Evolutionary conservation across 2,113 vertebrate species (phyloP).

Genomic region (Falco punctatus): DNA sequence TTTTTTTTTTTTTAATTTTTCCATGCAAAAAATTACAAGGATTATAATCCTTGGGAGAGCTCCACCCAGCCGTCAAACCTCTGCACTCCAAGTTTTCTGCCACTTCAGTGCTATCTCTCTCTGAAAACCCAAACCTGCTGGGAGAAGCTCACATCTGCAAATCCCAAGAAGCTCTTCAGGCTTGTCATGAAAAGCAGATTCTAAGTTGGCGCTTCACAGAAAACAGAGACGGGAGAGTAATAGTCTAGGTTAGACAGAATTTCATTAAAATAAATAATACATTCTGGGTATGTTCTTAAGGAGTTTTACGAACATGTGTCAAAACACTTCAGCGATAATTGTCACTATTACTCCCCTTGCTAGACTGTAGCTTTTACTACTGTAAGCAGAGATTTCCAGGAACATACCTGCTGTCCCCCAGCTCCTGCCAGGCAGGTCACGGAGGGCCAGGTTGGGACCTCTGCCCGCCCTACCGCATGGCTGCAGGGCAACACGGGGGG

Average conservation of each 20-base stretch:
- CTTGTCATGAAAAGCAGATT: neutral
- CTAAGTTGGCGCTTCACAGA: neutral
- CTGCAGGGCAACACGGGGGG: fast-evolving
- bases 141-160: neutral
- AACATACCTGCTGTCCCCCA: neutral
- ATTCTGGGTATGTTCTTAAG: neutral
- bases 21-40: neutral
- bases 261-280: slow-evolving; percentile 38
- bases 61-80: neutral
- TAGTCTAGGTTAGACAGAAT: slow-evolving; percentile 1
- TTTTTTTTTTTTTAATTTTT: neutral
- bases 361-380: slow-evolving; percentile 2
- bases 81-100: neutral
- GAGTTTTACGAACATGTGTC: neutral
- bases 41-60: neutral
- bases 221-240: neutral
- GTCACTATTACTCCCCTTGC: slow-evolving; percentile 17
- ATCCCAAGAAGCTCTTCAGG: neutral
- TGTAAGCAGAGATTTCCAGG: neutral
- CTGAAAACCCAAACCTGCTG: neutral
- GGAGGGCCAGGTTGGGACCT: neutral
- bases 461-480: fast-evolving
- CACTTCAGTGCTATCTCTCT: neutral
- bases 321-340: slow-evolving; percentile 55
- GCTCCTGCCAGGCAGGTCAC: neutral